Evolutionary conservation across 2,797 vertebrate genomes (phyloP), one percentile per base, ranked within the genome.

Genomic region (Notolepis coatsorum): DNA sequence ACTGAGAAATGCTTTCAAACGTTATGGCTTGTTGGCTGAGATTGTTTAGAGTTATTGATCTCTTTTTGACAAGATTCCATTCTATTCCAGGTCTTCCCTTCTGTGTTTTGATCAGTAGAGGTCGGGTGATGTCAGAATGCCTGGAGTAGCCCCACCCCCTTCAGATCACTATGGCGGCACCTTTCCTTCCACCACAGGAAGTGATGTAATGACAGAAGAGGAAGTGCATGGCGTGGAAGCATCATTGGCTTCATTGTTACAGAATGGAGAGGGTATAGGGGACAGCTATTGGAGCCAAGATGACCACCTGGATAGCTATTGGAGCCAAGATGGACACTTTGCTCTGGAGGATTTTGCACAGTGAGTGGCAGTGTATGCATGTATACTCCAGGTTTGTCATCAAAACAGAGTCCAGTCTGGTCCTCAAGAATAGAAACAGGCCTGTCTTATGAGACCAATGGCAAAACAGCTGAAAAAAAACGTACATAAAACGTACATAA

Each of bases 91-190:
- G n/a, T n/a, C n/a, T n/a, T n/a, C n/a, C 2, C 37, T 8, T 46
- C 8, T 23, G 28, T 49, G 0, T 59, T 42, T 39, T 24, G 53
- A 6, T 65, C 86, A 89, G 80, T 75, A 15, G 68, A 30, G 21
- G 39, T 71, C 50, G 46, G 10, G 54, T 71, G 75, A 85, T 74
- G 86, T 64, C 63, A 80, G 12, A 37, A 74, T 74, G 71, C 64
- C 49, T 41, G 62, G 46, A 74, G 31, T 54, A 43, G 72, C 18
- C 10, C 39, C 25, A 2, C 58, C 77, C 27, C 49, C 63, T 30
- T 46, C 51, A 3, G 49, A 48, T 21, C 10, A 0, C 53, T 61
- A 31, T 8, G 46, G 53, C 10, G 65, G 71, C 13, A 37, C 15
- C 12, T n/a, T 2, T n/a, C 35, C 13, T 5, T 5, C 13, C 6